These are phyloP conservation scores for Drosophila meridionalis DNA, from an alignment of 2,888 invertebrate genomes.

Conservation along the genomic window DNA sequence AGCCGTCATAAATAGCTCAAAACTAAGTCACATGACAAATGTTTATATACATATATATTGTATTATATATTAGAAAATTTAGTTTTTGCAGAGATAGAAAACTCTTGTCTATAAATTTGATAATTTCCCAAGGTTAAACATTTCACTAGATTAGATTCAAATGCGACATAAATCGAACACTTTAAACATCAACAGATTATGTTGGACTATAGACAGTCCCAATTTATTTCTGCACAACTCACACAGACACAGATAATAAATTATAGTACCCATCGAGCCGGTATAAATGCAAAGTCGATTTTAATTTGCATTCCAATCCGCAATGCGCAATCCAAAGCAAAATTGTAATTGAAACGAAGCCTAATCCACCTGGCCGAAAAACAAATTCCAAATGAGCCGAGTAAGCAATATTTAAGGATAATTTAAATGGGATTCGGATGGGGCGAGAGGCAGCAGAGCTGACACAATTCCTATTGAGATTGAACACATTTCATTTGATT, in stretches of 20 bases:
- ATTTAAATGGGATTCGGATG: slow-evolving; percentile 59
- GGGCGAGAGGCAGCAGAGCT: neutral
- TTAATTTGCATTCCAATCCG: slow-evolving; percentile 37
- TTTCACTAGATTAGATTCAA: neutral
- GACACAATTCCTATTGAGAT: slow-evolving; percentile 37
- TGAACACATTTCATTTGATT: slow-evolving; percentile 64
- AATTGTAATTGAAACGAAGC: slow-evolving; percentile 53
- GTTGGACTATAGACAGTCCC: neutral
- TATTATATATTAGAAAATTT: neutral
- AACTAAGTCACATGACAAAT: neutral
- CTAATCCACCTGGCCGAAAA: slow-evolving; percentile 42
- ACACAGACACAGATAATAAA: neutral
- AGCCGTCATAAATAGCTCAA: neutral
- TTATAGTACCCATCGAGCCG: neutral
- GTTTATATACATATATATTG: neutral
- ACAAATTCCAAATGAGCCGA: slow-evolving; percentile 49
- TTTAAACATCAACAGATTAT: neutral
- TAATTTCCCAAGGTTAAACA: neutral
- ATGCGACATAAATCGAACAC: neutral
- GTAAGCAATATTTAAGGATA: slow-evolving; percentile 65
- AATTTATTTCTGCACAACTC: neutral
- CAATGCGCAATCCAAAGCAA: slow-evolving; percentile 6
- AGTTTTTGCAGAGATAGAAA: neutral
- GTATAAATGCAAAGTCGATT: slow-evolving; percentile 7
- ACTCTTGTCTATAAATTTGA: neutral